Evolutionary conservation across 2,797 vertebrate genomes (phyloP), one percentile per base, ranked within the genome.

Genomic region (Gymnodraco acuticeps): DNA sequence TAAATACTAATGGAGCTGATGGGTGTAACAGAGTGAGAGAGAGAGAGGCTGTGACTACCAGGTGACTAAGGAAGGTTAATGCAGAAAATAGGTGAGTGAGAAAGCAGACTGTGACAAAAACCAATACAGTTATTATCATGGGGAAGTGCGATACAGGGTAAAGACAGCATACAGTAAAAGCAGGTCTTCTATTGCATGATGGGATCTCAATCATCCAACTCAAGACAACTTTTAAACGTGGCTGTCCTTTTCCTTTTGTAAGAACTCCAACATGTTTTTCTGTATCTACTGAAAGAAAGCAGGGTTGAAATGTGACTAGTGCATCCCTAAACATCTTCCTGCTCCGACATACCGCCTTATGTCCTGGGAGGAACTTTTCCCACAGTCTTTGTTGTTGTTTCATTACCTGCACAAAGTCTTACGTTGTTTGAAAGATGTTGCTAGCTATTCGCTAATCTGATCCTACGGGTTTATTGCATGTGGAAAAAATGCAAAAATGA

Each of bases 331-430:
- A 50, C 17, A 11, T 19, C 23, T 20, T 38, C 5, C 6, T 62
- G n/a, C 19, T 70, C 5, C 2, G 3, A 27, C 23, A 15, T 5
- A 10, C n/a, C 6, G 1, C 46, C 17, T 15, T 17, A 46, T 19
- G 19, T 45, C 38, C 23, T 16, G 17, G 55, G 47, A n/a, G 27
- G 11, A 6, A 17, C 3, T 27, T 56, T 54, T 31, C 52, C 47
- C 12, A 56, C 14, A n/a, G 61, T 51, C 33, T 17, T 12, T 56
- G 48, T 62, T 47, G 13, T 55, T 75, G 61, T 62, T 64, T 48
- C 3, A 20, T 20, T 63, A 4, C 31, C n/a, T 52, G 3, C 20
- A 59, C 9, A 73, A 51, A n/a, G 9, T 63, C 15, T n/a, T 58
- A 51, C 33, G 75, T 63, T 3, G 33, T 38, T 38, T 6, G 33